Percentiles rank a stretch among this genome's conserved stretches.
Evolutionary conservation across 2,888 invertebrate genomes (phyloP).

Genomic region (Steinernema carpocapsae): DNA sequence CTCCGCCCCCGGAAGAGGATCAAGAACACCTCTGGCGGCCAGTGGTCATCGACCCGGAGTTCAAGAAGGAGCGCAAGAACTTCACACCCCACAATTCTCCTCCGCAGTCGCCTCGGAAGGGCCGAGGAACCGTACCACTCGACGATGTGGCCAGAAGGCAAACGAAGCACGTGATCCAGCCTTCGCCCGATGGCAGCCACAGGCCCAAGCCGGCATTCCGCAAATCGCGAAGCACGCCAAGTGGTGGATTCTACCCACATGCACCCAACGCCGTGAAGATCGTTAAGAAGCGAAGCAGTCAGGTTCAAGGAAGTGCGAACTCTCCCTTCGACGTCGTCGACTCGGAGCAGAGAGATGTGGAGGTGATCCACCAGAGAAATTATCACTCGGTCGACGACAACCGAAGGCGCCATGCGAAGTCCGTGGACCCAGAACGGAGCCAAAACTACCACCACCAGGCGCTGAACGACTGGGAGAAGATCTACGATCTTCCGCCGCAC

Average conservation of each 20-base stretch:
- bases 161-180: conserved; percentile 58
- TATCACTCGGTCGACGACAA: conserved; percentile 50
- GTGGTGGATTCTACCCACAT: conserved; percentile 66
- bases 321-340: conserved; percentile 38
- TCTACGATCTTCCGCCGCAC: conserved; percentile 68
- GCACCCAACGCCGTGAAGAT: conserved; percentile 67
- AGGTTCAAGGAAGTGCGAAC: conserved; percentile 45
- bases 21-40: conserved; percentile 67
- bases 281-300: conserved; percentile 46
- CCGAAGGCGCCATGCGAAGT: conserved; percentile 31
- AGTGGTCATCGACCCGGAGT: conserved; percentile 62
- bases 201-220: conserved; percentile 65
- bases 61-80: conserved; percentile 66
- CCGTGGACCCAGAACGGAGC: conserved; percentile 19
- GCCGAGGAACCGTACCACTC: conserved; percentile 55
- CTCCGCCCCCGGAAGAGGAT: conserved; percentile 43
- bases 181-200: conserved; percentile 65
- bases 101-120: conserved; percentile 57
- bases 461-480: conserved; percentile 66
- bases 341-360: conserved; percentile 44
- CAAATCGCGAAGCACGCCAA: conserved; percentile 55
- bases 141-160: conserved; percentile 65
- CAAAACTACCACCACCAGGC: not conserved
- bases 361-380: conserved; percentile 59
- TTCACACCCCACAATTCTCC: conserved; percentile 67